Evolutionary conservation across 2,113 vertebrate species (phyloP).

Genomic region (Xiphophorus couchianus): DNA sequence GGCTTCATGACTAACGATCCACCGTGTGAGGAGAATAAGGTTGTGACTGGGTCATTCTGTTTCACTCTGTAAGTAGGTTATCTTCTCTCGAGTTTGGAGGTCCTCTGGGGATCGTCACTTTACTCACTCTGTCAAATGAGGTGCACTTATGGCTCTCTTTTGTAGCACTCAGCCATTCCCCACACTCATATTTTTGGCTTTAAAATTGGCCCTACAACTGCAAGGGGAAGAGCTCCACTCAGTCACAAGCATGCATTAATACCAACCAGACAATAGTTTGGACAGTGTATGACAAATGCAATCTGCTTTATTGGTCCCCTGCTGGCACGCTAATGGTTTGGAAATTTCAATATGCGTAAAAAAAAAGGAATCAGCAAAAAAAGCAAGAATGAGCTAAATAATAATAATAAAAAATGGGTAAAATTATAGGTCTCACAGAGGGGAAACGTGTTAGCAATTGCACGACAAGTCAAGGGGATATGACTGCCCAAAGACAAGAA

Average conservation of each 20-base stretch:
- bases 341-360: conserved; percentile 17
- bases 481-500: background rate
- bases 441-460: background rate
- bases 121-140: conserved; percentile 46
- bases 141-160: conserved; percentile 67
- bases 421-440: background rate
- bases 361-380: conserved; percentile 3
- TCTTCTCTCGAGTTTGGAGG: conserved; percentile 31
- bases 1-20: conserved; percentile 34
- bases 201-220: conserved; percentile 54
- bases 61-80: conserved; percentile 51
- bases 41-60: conserved; percentile 40
- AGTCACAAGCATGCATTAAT: conserved; percentile 11
- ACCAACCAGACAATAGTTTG: conserved; percentile 42
- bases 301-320: conserved; percentile 43
- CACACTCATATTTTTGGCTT: conserved; percentile 63
- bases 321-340: conserved; percentile 47
- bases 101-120: conserved; percentile 58
- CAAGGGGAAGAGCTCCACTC: conserved; percentile 45
- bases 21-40: conserved; percentile 28
- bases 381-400: conserved; percentile 6
- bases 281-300: conserved; percentile 53
- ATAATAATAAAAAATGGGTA: background rate
- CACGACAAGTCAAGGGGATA: background rate
- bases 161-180: conserved; percentile 61